Evolutionary conservation across 2,888 invertebrate genomes (phyloP).

Genomic region (Spialia ferax): DNA sequence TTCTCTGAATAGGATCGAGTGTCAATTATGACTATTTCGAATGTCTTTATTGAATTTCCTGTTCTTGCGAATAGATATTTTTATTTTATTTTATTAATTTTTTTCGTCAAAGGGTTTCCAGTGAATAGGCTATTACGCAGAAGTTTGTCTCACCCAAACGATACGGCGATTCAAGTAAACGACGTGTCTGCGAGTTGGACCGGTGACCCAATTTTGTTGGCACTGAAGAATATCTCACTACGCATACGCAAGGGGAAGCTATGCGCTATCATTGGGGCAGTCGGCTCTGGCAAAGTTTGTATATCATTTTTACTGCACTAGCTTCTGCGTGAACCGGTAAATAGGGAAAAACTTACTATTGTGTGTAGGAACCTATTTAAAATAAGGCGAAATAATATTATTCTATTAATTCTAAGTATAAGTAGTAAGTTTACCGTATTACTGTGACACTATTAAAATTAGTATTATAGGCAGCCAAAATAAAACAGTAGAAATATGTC

Average conservation of each 20-base stretch:
- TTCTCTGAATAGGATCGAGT: neutral
- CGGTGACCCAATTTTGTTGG: slow-evolving; percentile 78
- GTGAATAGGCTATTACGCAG: slow-evolving; percentile 55
- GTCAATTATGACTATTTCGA: neutral
- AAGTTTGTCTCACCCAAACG: slow-evolving; percentile 65
- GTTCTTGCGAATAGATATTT: neutral
- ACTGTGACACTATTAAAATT: neutral
- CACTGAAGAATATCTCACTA: slow-evolving; percentile 83
- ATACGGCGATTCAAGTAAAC: slow-evolving; percentile 65
- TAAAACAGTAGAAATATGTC: neutral
- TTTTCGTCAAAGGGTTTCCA: slow-evolving; percentile 40
- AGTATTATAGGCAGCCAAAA: neutral
- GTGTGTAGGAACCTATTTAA: too few species aligned
- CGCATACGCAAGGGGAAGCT: slow-evolving; percentile 86
- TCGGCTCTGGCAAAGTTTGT: slow-evolving; percentile 90
- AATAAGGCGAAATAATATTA: too few species aligned
- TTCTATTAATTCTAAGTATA: too few species aligned
- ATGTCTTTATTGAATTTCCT: neutral
- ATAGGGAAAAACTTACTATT: neutral
- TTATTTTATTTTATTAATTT: slow-evolving; percentile 8
- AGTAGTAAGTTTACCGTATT: too few species aligned
- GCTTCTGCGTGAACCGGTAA: neutral
- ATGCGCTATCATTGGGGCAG: slow-evolving; percentile 91
- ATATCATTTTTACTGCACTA: neutral
- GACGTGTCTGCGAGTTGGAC: slow-evolving; percentile 84